Conservation (phyloP, 2,888 invertebrate species). For the Athetis lepigone region DNA sequence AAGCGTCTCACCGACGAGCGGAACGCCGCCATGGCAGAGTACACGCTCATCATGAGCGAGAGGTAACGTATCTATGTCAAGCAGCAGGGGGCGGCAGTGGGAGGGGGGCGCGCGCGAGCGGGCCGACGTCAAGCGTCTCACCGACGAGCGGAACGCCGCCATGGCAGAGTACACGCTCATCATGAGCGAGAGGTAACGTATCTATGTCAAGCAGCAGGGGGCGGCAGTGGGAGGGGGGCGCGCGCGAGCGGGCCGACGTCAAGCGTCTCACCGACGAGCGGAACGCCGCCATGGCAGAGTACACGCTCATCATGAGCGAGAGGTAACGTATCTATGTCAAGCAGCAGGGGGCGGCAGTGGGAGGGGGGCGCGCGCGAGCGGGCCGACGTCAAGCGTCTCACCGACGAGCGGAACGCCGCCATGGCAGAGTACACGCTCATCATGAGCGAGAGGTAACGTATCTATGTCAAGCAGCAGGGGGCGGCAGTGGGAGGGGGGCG, state of each 20-base stretch:
- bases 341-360: too few species aligned
- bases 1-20: slow-evolving; percentile 96
- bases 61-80: too few species aligned
- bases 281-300: slow-evolving; percentile 97
- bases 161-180: slow-evolving; percentile 95
- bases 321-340: too few species aligned
- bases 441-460: too few species aligned
- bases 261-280: slow-evolving; percentile 96
- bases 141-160: slow-evolving; percentile 97
- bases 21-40: slow-evolving; percentile 97
- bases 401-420: too few species aligned
- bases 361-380: too few species aligned
- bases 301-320: slow-evolving; percentile 92
- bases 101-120: slow-evolving; percentile 94
- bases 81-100: slow-evolving; percentile 96
- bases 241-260: slow-evolving; percentile 94
- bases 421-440: too few species aligned
- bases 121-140: slow-evolving; percentile 96
- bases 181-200: too few species aligned
- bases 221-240: slow-evolving; percentile 96
- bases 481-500: too few species aligned
- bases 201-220: slow-evolving; percentile 97
- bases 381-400: too few species aligned
- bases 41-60: slow-evolving; percentile 92
- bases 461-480: too few species aligned